Evolutionary conservation across 1,140 invertebrate species (phyloP).

Genomic region (Leptinotarsa undecemlineata): DNA sequence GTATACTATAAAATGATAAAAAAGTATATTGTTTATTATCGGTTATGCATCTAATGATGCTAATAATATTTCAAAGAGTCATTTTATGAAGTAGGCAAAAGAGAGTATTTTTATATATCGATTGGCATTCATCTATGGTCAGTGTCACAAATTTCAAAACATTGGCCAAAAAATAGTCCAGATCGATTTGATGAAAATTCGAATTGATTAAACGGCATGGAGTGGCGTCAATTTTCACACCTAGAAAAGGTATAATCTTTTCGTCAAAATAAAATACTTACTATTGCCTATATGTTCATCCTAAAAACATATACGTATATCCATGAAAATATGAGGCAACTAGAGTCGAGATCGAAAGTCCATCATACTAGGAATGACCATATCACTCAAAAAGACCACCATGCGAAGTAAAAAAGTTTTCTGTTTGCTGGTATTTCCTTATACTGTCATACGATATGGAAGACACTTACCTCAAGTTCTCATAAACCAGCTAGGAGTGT

Average conservation of each 20-base stretch:
- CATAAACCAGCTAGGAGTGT: too few species aligned
- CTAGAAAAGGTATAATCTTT: slow-evolving; percentile 56
- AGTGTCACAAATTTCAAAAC: slow-evolving; percentile 77
- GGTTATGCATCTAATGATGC: slow-evolving; percentile 59
- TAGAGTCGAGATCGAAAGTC: too few species aligned
- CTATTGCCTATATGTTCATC: too few species aligned
- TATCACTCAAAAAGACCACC: too few species aligned
- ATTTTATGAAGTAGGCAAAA: slow-evolving; percentile 61
- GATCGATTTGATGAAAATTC: slow-evolving; percentile 59
- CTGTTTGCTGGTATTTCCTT: too few species aligned
- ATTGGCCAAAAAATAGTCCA: slow-evolving; percentile 71
- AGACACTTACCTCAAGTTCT: too few species aligned
- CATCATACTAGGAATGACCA: too few species aligned
- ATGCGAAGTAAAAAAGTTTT: too few species aligned
- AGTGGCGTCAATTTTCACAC: slow-evolving; percentile 68
- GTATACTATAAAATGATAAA: slow-evolving; percentile 50
- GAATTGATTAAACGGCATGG: slow-evolving; percentile 69
- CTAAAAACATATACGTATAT: too few species aligned
- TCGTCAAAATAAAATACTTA: too few species aligned
- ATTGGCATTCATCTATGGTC: slow-evolving; percentile 80
- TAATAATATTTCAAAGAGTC: slow-evolving; percentile 55
- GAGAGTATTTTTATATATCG: slow-evolving; percentile 65
- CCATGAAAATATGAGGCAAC: too few species aligned
- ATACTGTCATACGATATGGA: too few species aligned
- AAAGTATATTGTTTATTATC: slow-evolving; percentile 58